Base-by-base conservation (phyloP, 2,888 invertebrate species). In the Plebejus melissa region DNA sequence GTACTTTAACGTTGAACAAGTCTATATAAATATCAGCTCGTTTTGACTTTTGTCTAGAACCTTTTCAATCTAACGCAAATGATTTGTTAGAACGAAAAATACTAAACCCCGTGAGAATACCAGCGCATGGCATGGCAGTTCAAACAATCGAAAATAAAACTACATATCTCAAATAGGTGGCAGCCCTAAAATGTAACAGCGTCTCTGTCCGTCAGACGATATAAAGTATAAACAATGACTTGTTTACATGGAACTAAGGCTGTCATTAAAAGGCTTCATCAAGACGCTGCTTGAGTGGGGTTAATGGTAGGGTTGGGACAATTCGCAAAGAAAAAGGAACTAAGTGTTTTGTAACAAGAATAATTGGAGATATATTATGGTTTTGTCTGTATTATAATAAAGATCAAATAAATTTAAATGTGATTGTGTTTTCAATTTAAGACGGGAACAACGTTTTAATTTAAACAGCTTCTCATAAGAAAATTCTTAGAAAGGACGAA, bases 211-310 rank as follows among this genome's bases (percentile, higher is more conserved):
- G 79, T 80, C 78, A 22, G 77, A 76, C 76, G 75, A 74, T 76
- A 75, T 74, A 77, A 78, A 82, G 74, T 76, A 75, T 74, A 77
- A 78, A 82, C 82, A 83, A 81, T 80, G 80, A 78, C 80, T 81
- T 81, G 82, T 85, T 84, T 82, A 85, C 81, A 82, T 82, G 79
- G 78, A 80, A 80, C 84, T 84, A 80, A 84, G 84, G 84, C 83
- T 83, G 88, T 86, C 87, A 88, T 89, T 88, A 90, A 88, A 90
- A 89, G 91, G 91, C 87, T 91, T 90, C 89, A 82, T 80, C 81
- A 81, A 82, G 82, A 82, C 81, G 80, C 78, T 80, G 80, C 81
- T 80, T 82, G 83, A 78, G 79, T 82, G 86, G 85, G 84, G 85
- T 84, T 84, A 87, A 89, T 85, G 90, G 90, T 90, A 90, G 84